These are phyloP conservation scores for Trissolcus brochymenae DNA, from an alignment of 2,888 invertebrate genomes.

Conservation along the genomic window DNA sequence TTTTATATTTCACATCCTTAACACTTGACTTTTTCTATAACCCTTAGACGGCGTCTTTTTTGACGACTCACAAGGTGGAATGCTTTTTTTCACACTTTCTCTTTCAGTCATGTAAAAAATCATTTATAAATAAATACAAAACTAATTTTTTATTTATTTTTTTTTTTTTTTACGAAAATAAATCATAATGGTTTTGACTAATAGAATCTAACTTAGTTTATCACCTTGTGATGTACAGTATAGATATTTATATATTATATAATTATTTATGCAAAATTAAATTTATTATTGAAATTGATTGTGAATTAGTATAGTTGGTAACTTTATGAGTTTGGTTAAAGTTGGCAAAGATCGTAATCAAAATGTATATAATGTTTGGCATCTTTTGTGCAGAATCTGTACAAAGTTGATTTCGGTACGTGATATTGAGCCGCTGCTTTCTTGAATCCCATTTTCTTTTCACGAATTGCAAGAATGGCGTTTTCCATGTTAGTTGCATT, in stretches of 20 bases:
- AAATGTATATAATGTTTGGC: slow-evolving; percentile 6
- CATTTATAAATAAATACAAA: too few species aligned
- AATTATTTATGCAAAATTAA: too few species aligned
- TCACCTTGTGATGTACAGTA: too few species aligned
- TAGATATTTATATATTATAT: too few species aligned
- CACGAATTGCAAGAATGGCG: slow-evolving; percentile 48
- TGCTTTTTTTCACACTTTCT: slow-evolving; percentile 12
- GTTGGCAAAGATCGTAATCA: not conserved
- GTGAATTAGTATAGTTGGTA: too few species aligned
- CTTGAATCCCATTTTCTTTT: slow-evolving; percentile 50
- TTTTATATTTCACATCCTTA: not conserved
- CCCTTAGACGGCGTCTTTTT: slow-evolving; percentile 32
- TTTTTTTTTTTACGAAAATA: too few species aligned
- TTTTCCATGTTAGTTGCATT: slow-evolving; percentile 47
- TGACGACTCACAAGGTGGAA: slow-evolving; percentile 26
- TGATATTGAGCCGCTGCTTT: slow-evolving; percentile 47
- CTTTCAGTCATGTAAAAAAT: too few species aligned
- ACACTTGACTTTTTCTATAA: slow-evolving; percentile 9
- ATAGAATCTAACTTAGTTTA: too few species aligned
- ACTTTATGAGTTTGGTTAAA: too few species aligned
- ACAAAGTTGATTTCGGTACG: slow-evolving; percentile 49
- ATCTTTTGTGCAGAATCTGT: slow-evolving; percentile 41
- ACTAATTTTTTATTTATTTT: too few species aligned
- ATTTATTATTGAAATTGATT: too few species aligned
- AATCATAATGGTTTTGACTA: too few species aligned